A percentile compares a stretch with the other conserved stretches of the same genome.
These are phyloP conservation scores for Laupala kohalensis DNA, from an alignment of 1,140 invertebrate species.

Conservation along the genomic window DNA sequence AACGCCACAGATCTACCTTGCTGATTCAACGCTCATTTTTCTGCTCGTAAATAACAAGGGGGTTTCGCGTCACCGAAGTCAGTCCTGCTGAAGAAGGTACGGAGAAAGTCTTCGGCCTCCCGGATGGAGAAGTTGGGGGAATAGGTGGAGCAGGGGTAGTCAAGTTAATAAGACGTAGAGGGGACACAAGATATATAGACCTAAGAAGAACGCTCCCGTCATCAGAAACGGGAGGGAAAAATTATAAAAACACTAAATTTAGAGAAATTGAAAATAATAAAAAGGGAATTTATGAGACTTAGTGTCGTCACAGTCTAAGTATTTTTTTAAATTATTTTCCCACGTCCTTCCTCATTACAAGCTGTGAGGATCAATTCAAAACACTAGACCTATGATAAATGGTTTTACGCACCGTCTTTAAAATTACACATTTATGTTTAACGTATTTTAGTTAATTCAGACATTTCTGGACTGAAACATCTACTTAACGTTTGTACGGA, in stretches of 20 bases:
- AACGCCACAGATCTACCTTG: too few relatives aligned
- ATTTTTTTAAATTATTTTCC: neutral
- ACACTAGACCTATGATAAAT: too few relatives aligned
- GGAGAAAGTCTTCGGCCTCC: neutral
- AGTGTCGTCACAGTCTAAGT: neutral
- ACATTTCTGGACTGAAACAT: too few relatives aligned
- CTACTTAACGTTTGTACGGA: too few relatives aligned
- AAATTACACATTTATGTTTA: too few relatives aligned
- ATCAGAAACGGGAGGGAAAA: neutral
- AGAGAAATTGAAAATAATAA: neutral
- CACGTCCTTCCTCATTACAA: neutral
- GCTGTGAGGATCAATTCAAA: neutral
- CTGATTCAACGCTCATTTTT: too few relatives aligned
- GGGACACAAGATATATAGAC: neutral
- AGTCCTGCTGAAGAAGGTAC: neutral
- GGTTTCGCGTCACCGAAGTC: neutral
- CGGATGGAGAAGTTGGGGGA: neutral
- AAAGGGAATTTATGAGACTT: neutral
- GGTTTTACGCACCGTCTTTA: too few relatives aligned
- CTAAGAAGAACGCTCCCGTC: neutral
- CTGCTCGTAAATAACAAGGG: neutral
- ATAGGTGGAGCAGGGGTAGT: neutral
- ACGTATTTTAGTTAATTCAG: too few relatives aligned
- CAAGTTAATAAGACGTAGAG: neutral
- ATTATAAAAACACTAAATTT: neutral